Evolutionary conservation across 2,797 vertebrate species (phyloP).

Genomic region (Simalia tracyae): DNA sequence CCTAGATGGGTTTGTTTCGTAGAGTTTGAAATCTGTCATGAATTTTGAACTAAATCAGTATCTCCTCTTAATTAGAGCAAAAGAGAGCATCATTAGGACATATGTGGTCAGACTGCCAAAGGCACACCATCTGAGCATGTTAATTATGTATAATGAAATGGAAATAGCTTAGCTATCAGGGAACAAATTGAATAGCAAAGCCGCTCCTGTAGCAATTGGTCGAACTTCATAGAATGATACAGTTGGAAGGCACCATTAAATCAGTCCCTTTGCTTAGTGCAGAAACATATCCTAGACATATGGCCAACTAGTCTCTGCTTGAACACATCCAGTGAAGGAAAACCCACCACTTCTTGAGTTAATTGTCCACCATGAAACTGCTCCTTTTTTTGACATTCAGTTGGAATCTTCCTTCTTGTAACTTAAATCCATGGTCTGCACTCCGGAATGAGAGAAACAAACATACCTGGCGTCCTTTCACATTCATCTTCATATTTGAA

Average conservation of each 20-base stretch:
- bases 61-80: neutral
- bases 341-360: neutral
- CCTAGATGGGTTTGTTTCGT: neutral
- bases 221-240: neutral
- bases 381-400: neutral
- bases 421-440: neutral
- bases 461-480: neutral
- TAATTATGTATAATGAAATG: neutral
- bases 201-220: neutral
- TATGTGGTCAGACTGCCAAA: neutral
- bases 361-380: neutral
- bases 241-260: neutral
- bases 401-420: neutral
- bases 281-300: neutral
- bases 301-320: neutral
- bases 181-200: neutral
- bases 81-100: neutral
- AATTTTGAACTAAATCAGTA: neutral
- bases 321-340: neutral
- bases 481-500: neutral
- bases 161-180: neutral
- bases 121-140: neutral
- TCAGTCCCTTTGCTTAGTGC: neutral
- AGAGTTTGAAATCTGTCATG: neutral
- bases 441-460: neutral